Evolutionary conservation across 2,888 invertebrate genomes (phyloP).

Genomic region (Erebia epiphron): DNA sequence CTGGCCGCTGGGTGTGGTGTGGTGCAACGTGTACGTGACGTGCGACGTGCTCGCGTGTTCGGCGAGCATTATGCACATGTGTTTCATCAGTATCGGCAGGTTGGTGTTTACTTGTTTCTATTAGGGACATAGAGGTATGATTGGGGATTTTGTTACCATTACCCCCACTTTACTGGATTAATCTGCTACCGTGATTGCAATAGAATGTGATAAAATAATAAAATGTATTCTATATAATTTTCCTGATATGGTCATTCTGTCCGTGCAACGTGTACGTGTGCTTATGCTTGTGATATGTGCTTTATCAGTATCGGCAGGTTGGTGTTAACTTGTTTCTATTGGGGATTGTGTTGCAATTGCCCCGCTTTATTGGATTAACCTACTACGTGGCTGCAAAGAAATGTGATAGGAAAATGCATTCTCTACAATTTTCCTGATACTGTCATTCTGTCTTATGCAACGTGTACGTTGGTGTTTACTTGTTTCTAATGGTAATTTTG

Average conservation of each 20-base stretch:
- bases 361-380: not conserved
- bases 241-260: no score
- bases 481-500: slow-evolving; percentile 1
- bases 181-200: not conserved
- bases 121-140: no score
- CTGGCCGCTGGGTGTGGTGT: slow-evolving; percentile 95
- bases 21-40: slow-evolving; percentile 98
- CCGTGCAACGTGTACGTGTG: slow-evolving; percentile 92
- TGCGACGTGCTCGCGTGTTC: slow-evolving; percentile 98
- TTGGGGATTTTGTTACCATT: slow-evolving; percentile 1
- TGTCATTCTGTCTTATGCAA: slow-evolving; percentile 82
- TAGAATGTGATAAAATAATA: no score
- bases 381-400: not conserved
- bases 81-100: slow-evolving; percentile 94
- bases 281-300: no score
- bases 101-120: slow-evolving; percentile 59
- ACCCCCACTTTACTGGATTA: not conserved
- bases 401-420: no score
- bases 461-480: slow-evolving; percentile 86
- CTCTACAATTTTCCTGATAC: no score
- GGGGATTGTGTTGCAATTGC: not conserved
- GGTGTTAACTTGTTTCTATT: slow-evolving; percentile 33
- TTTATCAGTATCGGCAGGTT: no score
- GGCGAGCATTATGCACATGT: slow-evolving; percentile 97
- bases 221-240: no score